A percentile compares a stretch with the other conserved stretches of the same genome.
phyloP scores from a whole-genome alignment of 2,888 invertebrate species.

The Octodonta nipae region DNA sequence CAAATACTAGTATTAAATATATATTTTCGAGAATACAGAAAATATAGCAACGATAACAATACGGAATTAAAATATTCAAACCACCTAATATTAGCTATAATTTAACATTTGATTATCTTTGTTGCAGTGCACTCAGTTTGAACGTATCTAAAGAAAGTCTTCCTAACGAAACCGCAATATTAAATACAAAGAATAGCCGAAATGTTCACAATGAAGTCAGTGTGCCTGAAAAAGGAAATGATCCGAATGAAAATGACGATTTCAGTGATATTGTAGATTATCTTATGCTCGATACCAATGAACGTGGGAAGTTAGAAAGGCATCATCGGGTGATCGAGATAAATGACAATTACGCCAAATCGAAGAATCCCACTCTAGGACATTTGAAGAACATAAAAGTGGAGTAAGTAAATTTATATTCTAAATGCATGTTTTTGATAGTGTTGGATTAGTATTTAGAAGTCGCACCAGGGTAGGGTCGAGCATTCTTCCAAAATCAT shows the following conservation, averaged over 20 bases:
- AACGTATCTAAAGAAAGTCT: constrained; percentile 33
- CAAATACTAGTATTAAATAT: too few species aligned
- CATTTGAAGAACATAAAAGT: constrained; percentile 46
- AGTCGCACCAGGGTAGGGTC: too few species aligned
- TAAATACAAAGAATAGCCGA: constrained; percentile 2
- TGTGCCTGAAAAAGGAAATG: constrained; percentile 11
- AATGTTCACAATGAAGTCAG: constrained; percentile 7
- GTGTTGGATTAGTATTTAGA: too few species aligned
- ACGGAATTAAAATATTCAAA: too few species aligned
- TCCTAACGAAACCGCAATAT: constrained; percentile 21
- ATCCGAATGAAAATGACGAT: constrained; percentile 39
- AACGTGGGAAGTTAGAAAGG: constrained; percentile 42
- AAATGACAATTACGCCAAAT: too few species aligned
- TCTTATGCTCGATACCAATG: constrained; percentile 39
- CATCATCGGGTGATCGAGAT: constrained; percentile 42
- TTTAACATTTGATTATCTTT: too few species aligned
- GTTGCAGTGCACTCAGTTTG: constrained; percentile 22
- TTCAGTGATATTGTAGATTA: constrained; percentile 48
- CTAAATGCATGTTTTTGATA: too few species aligned
- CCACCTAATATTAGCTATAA: too few species aligned
- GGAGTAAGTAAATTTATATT: constrained; percentile 36
- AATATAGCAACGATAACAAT: too few species aligned
- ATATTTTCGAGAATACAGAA: too few species aligned
- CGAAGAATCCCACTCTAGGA: constrained; percentile 55
- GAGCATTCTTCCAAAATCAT: too few species aligned